phyloP scores from a whole-genome alignment of 2,888 invertebrate genomes.

The Eupelmus urozonus region DNA sequence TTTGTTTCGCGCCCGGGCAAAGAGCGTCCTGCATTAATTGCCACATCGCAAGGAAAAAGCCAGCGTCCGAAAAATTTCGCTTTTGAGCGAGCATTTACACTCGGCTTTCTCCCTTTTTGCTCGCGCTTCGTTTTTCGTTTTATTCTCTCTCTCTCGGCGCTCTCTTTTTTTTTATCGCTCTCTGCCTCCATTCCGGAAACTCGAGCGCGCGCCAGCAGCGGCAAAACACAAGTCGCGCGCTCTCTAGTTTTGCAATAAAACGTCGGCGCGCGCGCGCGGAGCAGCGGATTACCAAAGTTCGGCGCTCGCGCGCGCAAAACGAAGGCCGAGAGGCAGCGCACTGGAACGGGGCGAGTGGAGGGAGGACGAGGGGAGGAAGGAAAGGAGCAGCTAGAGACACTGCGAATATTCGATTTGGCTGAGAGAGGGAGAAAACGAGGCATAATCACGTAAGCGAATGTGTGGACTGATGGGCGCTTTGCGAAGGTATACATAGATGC shows the following conservation, averaged over 20 bases:
- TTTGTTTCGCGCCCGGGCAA: slow-evolving; percentile 40
- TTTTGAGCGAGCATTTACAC: slow-evolving; percentile 36
- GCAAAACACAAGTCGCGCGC: slow-evolving; percentile 41
- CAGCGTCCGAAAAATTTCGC: slow-evolving; percentile 51
- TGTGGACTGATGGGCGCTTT: no score
- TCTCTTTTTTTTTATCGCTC: neutral
- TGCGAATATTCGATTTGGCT: slow-evolving; percentile 1
- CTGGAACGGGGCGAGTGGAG: neutral
- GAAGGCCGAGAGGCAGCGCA: slow-evolving; percentile 17
- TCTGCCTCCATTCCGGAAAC: neutral
- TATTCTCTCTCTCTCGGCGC: neutral
- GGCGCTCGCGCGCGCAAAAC: slow-evolving; percentile 44
- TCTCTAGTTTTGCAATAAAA: slow-evolving; percentile 56
- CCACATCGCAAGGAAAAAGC: slow-evolving; percentile 37
- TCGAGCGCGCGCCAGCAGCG: slow-evolving; percentile 1
- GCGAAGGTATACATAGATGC: no score
- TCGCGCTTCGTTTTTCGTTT: neutral
- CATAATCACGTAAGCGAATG: neutral
- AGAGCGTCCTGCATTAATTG: slow-evolving; percentile 44
- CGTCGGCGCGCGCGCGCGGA: slow-evolving; percentile 11
- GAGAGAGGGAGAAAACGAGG: neutral
- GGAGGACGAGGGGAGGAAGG: neutral
- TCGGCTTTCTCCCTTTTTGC: neutral
- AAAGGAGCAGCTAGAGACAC: slow-evolving; percentile 9
- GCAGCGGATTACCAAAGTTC: slow-evolving; percentile 54